Evolutionary conservation across 2,888 invertebrate species (phyloP), one percentile per base, ranked within the genome.

Genomic region (Zaprionus bogoriensis): DNA sequence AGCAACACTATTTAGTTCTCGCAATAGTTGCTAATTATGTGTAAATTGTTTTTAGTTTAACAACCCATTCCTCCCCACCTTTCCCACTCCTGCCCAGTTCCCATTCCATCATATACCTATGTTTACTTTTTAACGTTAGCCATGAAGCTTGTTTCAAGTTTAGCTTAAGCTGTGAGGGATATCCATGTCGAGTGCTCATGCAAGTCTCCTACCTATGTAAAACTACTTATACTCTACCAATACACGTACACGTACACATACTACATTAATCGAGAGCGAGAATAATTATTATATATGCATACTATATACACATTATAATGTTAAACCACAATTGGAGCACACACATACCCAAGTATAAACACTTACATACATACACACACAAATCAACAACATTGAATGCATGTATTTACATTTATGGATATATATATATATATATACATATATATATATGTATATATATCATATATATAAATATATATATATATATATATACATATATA

Each of bases 11-110:
- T 81, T 81, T 81, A 81, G 80, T 81, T 81, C 65, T 51, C 75
- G 87, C 80, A 81, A 87, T 87, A 81, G 82, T 62, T 74, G 67
- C 60, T 78, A 84, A 81, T 74, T 80, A 84, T 74, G 74, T 80
- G 64, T 87, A 84, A 77, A 80, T 67, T 61, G 48, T 62, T 58
- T 74, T 80, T 67, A 81, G 63, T 79, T 82, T 25, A 47, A 42
- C 28, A 47, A 42, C 59, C 41, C 17, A 36, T 14, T 32, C 32
- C n/a, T 32, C 6, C 32, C 32, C 32, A 7, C 7, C 5, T 7
- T 9, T 36, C 17, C 9, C 14, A 2, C 14, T 32, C 1, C 17
- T n/a, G n/a, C n/a, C n/a, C n/a, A n/a, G n/a, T n/a, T n/a, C n/a
- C n/a, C n/a, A n/a, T n/a, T n/a, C 14, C 9, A 17, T 17, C 7